A percentile compares a stretch with the other conserved stretches of the same genome.
Conservation (phyloP, 1,140 invertebrate species). For the Eciton burchellii region DNA sequence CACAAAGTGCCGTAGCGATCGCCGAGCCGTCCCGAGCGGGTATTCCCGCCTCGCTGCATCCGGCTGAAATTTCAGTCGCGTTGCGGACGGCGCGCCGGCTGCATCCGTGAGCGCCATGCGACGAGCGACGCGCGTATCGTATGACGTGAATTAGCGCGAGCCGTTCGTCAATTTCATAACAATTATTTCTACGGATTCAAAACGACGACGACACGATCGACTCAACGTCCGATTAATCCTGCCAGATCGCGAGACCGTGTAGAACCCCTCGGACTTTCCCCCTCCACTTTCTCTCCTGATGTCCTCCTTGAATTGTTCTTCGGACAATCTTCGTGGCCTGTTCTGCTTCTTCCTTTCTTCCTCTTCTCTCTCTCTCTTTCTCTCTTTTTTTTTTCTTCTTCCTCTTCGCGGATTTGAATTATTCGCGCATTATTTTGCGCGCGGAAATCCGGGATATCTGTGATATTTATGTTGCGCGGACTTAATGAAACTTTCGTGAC, state of each 20-base stretch:
- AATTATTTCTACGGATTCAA: slow-evolving; percentile 24
- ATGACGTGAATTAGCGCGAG: slow-evolving; percentile 35
- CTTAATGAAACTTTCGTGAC: slow-evolving; percentile 24
- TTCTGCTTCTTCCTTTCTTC: too few species aligned
- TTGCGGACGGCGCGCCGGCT: not conserved
- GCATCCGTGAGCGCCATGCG: slow-evolving; percentile 65
- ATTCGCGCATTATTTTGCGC: not conserved
- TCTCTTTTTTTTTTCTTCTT: not conserved
- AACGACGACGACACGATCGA: slow-evolving; percentile 29
- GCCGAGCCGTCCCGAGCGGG: slow-evolving; percentile 5
- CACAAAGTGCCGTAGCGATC: slow-evolving; percentile 1
- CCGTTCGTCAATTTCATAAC: slow-evolving; percentile 16
- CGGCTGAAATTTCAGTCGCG: slow-evolving; percentile 78
- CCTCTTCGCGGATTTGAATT: not conserved
- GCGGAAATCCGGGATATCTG: not conserved
- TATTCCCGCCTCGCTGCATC: slow-evolving; percentile 42
- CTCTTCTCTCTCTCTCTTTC: not conserved
- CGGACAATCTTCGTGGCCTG: not conserved
- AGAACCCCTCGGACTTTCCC: too few species aligned
- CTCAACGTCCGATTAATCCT: too few species aligned
- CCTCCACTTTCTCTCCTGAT: too few species aligned
- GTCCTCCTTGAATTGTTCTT: not conserved
- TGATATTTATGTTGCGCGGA: slow-evolving; percentile 6
- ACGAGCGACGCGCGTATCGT: slow-evolving; percentile 44
- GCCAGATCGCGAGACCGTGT: too few species aligned